phyloP scores from a whole-genome alignment of 2,888 invertebrate species.

The Zygothrica quintamaculata region DNA sequence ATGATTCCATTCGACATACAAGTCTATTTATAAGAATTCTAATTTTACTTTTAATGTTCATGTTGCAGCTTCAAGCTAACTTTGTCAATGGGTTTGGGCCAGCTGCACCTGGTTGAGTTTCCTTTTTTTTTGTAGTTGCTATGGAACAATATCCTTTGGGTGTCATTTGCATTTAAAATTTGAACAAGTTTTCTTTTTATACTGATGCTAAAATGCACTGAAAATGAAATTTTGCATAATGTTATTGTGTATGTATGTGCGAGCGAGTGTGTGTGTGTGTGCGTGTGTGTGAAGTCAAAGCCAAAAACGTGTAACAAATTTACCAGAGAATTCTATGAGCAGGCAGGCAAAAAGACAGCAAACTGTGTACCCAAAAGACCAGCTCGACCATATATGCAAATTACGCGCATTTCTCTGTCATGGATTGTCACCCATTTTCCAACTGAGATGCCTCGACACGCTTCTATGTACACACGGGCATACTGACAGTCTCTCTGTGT shows the following conservation, averaged over 20 bases:
- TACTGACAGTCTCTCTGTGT: not conserved
- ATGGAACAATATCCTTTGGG: constrained; percentile 28
- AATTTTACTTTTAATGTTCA: constrained; percentile 67
- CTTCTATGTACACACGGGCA: constrained; percentile 26
- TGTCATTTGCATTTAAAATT: constrained; percentile 75
- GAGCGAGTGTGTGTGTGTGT: constrained; percentile 19
- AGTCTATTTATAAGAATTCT: constrained; percentile 58
- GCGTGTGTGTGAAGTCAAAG: constrained; percentile 37
- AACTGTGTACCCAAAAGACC: constrained; percentile 21
- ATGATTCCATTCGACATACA: too few relatives aligned
- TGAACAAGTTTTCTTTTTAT: constrained; percentile 40
- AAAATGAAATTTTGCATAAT: constrained; percentile 55
- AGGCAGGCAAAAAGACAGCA: constrained; percentile 41
- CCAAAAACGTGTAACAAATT: constrained; percentile 57
- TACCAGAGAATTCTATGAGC: constrained; percentile 54
- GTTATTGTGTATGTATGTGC: constrained; percentile 11
- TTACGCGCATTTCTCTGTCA: constrained; percentile 75
- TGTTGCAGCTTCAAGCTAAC: constrained; percentile 32
- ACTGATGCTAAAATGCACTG: constrained; percentile 43
- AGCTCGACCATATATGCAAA: constrained; percentile 72
- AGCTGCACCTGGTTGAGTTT: not conserved
- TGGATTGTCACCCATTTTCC: constrained; percentile 81
- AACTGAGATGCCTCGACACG: constrained; percentile 77
- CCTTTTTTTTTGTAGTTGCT: not conserved
- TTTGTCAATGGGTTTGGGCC: constrained; percentile 36